These are phyloP conservation scores for Tinamus major DNA, from an alignment of 2,797 vertebrate species.

Conservation along the genomic window DNA sequence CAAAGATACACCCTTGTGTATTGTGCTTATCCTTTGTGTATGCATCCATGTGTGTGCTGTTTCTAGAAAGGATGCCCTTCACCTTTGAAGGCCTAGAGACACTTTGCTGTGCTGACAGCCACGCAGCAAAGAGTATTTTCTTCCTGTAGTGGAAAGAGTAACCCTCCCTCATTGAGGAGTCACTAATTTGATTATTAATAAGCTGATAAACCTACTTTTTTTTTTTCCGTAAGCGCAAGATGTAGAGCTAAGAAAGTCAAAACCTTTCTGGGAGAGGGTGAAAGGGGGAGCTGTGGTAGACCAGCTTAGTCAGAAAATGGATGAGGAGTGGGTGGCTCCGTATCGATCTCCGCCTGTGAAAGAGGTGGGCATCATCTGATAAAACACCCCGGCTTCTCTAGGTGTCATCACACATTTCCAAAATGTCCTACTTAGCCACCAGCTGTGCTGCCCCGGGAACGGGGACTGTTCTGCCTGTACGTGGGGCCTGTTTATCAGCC, in stretches of 20 bases:
- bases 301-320: conserved; percentile 43
- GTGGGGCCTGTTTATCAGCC: background rate
- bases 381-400: conserved; percentile 7
- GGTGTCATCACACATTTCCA: conserved; percentile 7
- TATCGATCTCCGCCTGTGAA: conserved; percentile 43
- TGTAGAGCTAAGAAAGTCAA: background rate
- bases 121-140: background rate
- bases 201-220: background rate
- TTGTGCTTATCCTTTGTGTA: too few relatives aligned
- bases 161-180: background rate
- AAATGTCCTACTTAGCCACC: background rate
- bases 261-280: background rate
- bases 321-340: background rate
- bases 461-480: background rate
- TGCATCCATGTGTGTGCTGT: background rate
- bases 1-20: too few relatives aligned
- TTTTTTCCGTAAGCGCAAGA: background rate
- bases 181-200: background rate
- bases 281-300: background rate
- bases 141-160: background rate
- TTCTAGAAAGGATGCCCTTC: background rate
- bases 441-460: background rate
- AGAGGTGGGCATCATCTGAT: conserved; percentile 1
- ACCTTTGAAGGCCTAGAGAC: background rate
- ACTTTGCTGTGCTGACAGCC: fast-evolving